Evolutionary conservation across 2,797 vertebrate genomes (phyloP), one percentile per base, ranked within the genome.

Genomic region (Garrulus glandarius): DNA sequence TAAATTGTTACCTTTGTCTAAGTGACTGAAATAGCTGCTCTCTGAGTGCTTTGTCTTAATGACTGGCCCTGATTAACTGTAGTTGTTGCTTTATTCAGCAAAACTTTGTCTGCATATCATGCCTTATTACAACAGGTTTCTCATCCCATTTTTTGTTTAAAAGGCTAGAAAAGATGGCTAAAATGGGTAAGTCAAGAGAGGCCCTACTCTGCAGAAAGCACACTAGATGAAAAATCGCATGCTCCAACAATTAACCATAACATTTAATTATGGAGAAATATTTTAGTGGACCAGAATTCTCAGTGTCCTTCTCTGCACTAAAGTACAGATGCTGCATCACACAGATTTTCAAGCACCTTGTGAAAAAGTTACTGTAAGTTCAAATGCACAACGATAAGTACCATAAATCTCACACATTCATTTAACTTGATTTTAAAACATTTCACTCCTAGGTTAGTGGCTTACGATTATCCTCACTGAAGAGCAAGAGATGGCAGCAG

Each of bases 1-100:
- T 96, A 95, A 94, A 89, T 78, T 69, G 50, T 90, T 96, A 77
- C 90, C 39, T 86, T 76, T 95, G 79, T 67, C 84, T 61, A 83
- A 94, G 88, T 72, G 81, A 82, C 72, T 92, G 83, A 69, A 94
- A 37, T 95, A 79, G 71, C 69, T 86, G 32, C 95, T 96, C 80
- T 89, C 41, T 71, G 89, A 90, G 77, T 61, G 91, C 80, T 69
- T 17, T 61, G 46, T 87, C 70, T 89, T 94, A 85, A 87, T 94
- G 92, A 49, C 49, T 9, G 44, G 44, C 82, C 95, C 77, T 82
- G 29, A 71, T 93, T 70, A 59, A 72, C 49, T 71, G 21, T 19
- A n/a, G n/a, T 37, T 61, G 47, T 52, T 0, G 0, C 17, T 29
- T 70, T 75, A 43, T 77, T 92, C 41, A 43, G 49, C 39, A 61